Conservation (phyloP, 2,113 vertebrate species). For the Phaethon lepturus region DNA sequence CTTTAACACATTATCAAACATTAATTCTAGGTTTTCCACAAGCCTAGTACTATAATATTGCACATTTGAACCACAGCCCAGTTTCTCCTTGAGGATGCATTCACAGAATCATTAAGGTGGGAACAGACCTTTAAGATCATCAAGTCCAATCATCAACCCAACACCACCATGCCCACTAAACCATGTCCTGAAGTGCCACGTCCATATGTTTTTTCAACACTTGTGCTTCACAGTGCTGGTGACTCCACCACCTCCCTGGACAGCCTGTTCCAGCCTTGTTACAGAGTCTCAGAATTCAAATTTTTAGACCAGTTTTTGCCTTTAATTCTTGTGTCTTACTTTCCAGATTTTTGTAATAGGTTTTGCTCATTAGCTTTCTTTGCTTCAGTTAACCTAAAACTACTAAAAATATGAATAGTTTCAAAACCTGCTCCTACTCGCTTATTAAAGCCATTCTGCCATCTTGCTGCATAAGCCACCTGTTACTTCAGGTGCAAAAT, state of each 20-base stretch:
- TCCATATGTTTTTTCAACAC: too few species aligned
- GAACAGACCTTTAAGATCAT: too few species aligned
- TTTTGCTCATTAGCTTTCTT: background rate
- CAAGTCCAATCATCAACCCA: too few species aligned
- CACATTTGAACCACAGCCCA: background rate
- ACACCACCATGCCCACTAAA: too few species aligned
- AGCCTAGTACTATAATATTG: background rate
- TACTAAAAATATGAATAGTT: background rate
- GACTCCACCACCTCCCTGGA: too few species aligned
- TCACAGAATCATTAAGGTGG: background rate
- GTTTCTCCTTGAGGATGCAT: background rate
- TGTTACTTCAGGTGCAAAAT: background rate
- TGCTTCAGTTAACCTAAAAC: background rate
- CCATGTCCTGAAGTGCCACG: too few species aligned
- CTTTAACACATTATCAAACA: background rate
- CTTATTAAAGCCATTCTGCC: background rate
- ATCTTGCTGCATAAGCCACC: background rate
- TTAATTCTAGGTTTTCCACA: background rate
- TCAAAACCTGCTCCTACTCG: background rate
- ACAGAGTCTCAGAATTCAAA: background rate
- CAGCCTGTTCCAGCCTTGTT: background rate
- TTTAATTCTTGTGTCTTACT: background rate
- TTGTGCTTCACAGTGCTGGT: too few species aligned
- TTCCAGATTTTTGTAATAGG: background rate
- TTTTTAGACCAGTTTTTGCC: background rate